phyloP scores from a whole-genome alignment of 2,888 invertebrate genomes.

The Aporophyla lueneburgensis region DNA sequence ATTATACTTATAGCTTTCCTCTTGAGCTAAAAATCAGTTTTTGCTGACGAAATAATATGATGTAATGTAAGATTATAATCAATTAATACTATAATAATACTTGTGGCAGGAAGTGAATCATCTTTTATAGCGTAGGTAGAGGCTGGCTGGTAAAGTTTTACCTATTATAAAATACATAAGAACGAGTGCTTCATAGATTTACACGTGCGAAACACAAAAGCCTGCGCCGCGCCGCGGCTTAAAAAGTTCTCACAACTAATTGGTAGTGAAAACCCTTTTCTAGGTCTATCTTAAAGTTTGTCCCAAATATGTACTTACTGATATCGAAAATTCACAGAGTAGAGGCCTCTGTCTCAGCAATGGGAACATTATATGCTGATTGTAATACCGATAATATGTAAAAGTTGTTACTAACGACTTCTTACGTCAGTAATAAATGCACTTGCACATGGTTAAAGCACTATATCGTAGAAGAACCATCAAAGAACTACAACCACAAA shows the following conservation, averaged over 20 bases:
- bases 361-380: no score
- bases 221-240: constrained; percentile 1
- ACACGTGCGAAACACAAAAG: constrained; percentile 11
- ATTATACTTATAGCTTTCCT: constrained; percentile 12
- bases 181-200: constrained; percentile 8
- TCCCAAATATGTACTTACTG: background rate
- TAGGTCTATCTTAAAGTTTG: background rate
- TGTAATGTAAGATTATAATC: constrained; percentile 12
- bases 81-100: constrained; percentile 31
- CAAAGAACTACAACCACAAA: constrained; percentile 5
- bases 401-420: background rate
- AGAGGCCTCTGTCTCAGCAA: no score
- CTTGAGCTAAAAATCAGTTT: constrained; percentile 12
- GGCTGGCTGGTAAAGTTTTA: background rate
- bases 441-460: background rate
- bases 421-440: background rate
- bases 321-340: background rate
- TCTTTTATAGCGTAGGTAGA: constrained; percentile 27
- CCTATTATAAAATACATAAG: background rate
- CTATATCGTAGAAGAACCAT: background rate
- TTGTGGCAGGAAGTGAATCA: constrained; percentile 26
- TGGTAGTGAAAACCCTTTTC: constrained; percentile 11
- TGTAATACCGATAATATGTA: background rate
- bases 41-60: constrained; percentile 10
- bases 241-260: constrained; percentile 33